Conservation (phyloP, 2,113 vertebrate genomes). For the Penelope pileata region DNA sequence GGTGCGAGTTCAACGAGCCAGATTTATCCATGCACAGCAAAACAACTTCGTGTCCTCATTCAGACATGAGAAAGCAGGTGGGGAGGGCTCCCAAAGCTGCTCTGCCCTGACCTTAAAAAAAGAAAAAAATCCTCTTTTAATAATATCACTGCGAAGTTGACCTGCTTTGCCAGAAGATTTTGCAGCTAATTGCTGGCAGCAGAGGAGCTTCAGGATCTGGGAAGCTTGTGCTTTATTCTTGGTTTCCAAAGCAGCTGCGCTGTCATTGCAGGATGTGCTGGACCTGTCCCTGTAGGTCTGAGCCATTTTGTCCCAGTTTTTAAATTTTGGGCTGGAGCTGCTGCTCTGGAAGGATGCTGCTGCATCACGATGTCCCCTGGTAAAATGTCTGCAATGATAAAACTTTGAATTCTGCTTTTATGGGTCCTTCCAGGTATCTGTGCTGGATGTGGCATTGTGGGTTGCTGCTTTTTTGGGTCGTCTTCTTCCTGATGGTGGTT, state of each 20-base stretch:
- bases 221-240: background rate
- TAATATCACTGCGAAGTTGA: rapidly evolving
- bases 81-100: background rate
- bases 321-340: background rate
- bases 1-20: rapidly evolving
- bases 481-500: background rate
- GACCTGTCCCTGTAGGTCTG: background rate
- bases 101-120: background rate
- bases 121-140: background rate
- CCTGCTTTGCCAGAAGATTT: background rate
- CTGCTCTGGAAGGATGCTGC: background rate
- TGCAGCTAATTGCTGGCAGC: background rate
- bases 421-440: background rate
- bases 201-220: background rate
- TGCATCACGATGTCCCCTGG: rapidly evolving
- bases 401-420: background rate
- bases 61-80: background rate
- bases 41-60: background rate
- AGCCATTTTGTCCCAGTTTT: background rate
- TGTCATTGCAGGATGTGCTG: background rate
- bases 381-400: rapidly evolving
- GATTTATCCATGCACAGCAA: rapidly evolving
- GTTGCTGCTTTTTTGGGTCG: background rate
- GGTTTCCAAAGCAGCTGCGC: rapidly evolving
- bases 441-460: rapidly evolving